Evolutionary conservation across 2,888 invertebrate species (phyloP), one percentile per base, ranked within the genome.

Genomic region (Rotaria socialis): DNA sequence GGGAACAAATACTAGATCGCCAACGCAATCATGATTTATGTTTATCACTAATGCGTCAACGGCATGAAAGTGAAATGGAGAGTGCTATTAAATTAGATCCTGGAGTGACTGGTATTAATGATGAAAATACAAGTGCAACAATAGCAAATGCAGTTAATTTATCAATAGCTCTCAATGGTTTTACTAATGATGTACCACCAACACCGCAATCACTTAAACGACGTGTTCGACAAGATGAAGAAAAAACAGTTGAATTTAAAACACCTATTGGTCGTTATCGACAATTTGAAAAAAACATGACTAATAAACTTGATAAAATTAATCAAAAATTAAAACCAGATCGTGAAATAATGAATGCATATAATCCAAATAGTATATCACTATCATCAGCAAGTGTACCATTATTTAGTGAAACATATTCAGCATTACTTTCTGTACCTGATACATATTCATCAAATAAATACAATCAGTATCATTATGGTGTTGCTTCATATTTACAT

Each of bases 1-100:
- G 80, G 80, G 80, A 80, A 80, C 80, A 80, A 80, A 80, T 80
- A 80, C 80, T 47, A 80, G 80, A 80, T 80, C 80, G 80, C 47
- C 80, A 80, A 80, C 80, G 80, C 10, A 80, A 80, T 80, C 80
- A 80, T 80, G 80, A 80, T 47, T n/a, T 80, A 80, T 80, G 80
- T 80, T 47, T 80, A 24, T 3, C 14, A n/a, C n/a, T 80, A 47
- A 80, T 80, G 80, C 43, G 47, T n/a, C 47, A 43, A 47, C 24
- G 80, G n/a, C 80, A 80, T 80, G 80, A 80, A 47, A 80, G 80
- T 80, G 80, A 80, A 80, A 80, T 80, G 80, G 80, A 80, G 47
- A 80, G 80, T 80, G 80, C 80, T 47, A n/a, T 80, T 11, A 6
- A 3, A 47, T 80, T 80, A 80, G 80, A 80, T 80, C 24, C 5